phyloP scores from a whole-genome alignment of 2,113 vertebrate genomes.

The Athene cunicularia region DNA sequence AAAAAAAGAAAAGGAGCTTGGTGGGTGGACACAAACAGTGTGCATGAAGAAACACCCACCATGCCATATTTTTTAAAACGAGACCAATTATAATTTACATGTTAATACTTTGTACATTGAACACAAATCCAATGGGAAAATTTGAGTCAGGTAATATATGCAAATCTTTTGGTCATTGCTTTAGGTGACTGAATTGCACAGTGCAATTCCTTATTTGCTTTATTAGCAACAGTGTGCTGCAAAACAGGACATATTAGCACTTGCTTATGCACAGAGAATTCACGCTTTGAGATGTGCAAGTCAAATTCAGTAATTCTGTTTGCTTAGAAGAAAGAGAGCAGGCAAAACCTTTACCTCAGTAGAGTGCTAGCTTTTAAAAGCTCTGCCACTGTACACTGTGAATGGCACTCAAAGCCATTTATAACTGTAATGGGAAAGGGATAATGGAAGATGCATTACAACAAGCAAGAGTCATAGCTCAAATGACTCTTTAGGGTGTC shows the following conservation, averaged over 20 bases:
- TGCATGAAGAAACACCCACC: neutral
- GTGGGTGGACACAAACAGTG: neutral
- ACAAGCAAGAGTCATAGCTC: neutral
- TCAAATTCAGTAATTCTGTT: conserved; percentile 20
- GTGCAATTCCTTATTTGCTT: neutral
- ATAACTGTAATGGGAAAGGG: conserved; percentile 31
- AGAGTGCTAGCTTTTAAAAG: neutral
- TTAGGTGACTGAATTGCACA: neutral
- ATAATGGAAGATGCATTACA: conserved; percentile 4
- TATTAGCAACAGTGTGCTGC: neutral
- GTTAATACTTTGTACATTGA: neutral
- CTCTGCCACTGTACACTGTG: neutral
- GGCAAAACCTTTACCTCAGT: conserved; percentile 5
- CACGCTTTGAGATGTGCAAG: neutral
- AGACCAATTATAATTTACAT: neutral
- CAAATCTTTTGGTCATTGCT: neutral
- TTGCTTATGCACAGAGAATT: neutral
- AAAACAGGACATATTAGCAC: conserved; percentile 21
- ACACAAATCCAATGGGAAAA: neutral
- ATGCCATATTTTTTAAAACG: neutral
- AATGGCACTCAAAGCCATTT: neutral
- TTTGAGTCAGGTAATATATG: neutral
- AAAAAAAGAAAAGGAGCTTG: neutral
- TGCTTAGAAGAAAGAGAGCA: conserved; percentile 16
- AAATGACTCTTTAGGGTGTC: neutral